phyloP scores from a whole-genome alignment of 2,113 vertebrate species.

The Phalacrocorax carbo region DNA sequence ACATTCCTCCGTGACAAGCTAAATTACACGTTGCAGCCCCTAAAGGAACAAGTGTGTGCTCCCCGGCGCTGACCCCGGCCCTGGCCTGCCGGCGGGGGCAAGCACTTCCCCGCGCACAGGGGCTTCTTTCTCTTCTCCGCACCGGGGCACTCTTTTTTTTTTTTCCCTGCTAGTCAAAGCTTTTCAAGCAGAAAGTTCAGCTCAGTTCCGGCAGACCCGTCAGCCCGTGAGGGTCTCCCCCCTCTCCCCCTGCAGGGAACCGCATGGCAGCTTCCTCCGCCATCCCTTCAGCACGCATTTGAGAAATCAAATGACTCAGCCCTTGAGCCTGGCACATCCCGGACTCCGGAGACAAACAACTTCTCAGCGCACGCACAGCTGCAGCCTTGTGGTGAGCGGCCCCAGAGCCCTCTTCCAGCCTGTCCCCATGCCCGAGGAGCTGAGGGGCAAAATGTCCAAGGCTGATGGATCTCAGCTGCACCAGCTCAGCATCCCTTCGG shows the following conservation, averaged over 20 bases:
- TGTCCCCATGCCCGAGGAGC: not conserved
- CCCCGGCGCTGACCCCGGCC: not conserved
- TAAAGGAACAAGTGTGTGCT: not conserved
- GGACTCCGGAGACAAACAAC: not conserved
- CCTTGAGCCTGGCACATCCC: slow-evolving; percentile 25
- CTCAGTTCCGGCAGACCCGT: slow-evolving; percentile 7
- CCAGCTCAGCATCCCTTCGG: not conserved
- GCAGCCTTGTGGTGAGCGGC: not conserved
- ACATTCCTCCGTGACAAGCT: slow-evolving; percentile 63
- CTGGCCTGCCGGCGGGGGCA: not conserved
- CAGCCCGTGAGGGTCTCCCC: not conserved
- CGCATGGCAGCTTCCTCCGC: not conserved
- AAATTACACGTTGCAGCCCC: slow-evolving; percentile 47
- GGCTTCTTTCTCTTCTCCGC: not conserved
- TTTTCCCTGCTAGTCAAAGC: not conserved
- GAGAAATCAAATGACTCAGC: not conserved
- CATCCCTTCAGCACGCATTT: not conserved
- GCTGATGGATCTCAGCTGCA: not conserved
- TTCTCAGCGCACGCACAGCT: not conserved
- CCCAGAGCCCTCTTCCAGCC: not conserved
- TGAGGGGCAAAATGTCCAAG: not conserved
- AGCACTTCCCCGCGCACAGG: not conserved
- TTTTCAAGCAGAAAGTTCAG: slow-evolving; percentile 52
- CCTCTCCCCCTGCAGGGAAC: not conserved
- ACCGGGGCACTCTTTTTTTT: not conserved